Evolutionary conservation across 1,140 invertebrate genomes (phyloP), one percentile per base, ranked within the genome.

Genomic region (Wiebesia pumilae): DNA sequence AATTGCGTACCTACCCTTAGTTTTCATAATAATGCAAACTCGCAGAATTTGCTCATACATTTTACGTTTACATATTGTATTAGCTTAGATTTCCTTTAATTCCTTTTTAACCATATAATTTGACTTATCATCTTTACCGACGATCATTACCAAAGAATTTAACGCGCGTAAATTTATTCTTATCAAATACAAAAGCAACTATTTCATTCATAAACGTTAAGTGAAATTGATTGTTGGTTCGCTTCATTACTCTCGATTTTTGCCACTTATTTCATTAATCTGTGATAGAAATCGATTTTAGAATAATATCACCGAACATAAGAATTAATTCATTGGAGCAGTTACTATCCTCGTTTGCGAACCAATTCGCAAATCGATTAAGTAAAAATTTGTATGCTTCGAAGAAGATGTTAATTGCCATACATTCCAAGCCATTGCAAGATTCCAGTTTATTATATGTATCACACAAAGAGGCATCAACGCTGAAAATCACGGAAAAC

Each of bases 171-270:
- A 27, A 62, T 62, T 24, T 62, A 62, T 62, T 62, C 10, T 10
- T 14, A 47, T 12, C 27, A n/a, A 47, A n/a, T 78, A 54, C 16
- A 4, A 78, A 78, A 78, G 30, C 77, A 12, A 54, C 54, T 47
- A n/a, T 33, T n/a, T 19, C n/a, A 3, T 33, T 54, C 0, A 65
- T 40, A 54, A 81, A 81, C 65, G 33, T 62, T 54, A 62, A 80
- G 33, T 12, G 38, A 1, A 35, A 83, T 75, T 58, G 75, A 83
- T 83, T 27, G 43, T 27, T 54, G 47, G 58, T 33, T 38, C 10
- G 69, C 62, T 73, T 73, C 69, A 35, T 54, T 58, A 83, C 10
- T 75, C 47, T 16, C n/a, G 30, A 71, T 27, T 75, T 73, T 82
- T 73, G 10, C 65, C 6, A n/a, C 16, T 0, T 16, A 21, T 16